A percentile compares a stretch with the other conserved stretches of the same genome.
Evolutionary conservation across 1,140 invertebrate genomes (phyloP).

Genomic region (Latrodectus geometricus): DNA sequence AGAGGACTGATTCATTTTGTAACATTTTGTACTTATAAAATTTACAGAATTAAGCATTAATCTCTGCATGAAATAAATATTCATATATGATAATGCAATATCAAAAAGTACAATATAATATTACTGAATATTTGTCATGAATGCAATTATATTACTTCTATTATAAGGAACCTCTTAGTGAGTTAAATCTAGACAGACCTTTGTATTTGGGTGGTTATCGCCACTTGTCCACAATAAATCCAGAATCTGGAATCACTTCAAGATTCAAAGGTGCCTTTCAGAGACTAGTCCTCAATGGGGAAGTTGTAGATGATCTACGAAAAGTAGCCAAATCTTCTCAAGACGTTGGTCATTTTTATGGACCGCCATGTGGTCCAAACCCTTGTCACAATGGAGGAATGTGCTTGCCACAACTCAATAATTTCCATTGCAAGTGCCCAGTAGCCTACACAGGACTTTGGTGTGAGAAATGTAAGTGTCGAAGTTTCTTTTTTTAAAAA

Average conservation of each 20-base stretch:
- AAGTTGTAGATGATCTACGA: conserved; percentile 72
- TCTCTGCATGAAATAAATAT: too few species aligned
- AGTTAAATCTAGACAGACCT: conserved; percentile 85
- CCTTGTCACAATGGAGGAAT: conserved; percentile 82
- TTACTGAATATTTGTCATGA: too few species aligned
- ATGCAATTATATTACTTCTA: too few species aligned
- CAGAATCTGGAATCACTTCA: conserved; percentile 78
- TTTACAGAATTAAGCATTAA: too few species aligned
- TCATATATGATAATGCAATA: too few species aligned
- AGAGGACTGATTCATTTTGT: too few species aligned
- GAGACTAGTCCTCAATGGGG: conserved; percentile 84
- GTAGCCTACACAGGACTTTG: conserved; percentile 76
- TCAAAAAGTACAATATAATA: too few species aligned
- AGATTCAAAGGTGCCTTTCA: conserved; percentile 87
- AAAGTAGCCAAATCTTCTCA: conserved; percentile 67
- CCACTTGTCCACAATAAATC: conserved; percentile 78
- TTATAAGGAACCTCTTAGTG: conserved; percentile 77
- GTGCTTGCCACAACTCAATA: conserved; percentile 80
- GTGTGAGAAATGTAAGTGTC: conserved; percentile 79
- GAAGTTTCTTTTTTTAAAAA: conserved; percentile 2
- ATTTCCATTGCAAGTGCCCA: conserved; percentile 79
- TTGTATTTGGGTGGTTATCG: conserved; percentile 86
- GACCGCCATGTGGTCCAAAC: conserved; percentile 76
- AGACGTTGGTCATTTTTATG: conserved; percentile 76
- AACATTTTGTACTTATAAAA: too few species aligned